phyloP scores from a whole-genome alignment of 2,113 vertebrate genomes.

The Phalacrocorax aristotelis region DNA sequence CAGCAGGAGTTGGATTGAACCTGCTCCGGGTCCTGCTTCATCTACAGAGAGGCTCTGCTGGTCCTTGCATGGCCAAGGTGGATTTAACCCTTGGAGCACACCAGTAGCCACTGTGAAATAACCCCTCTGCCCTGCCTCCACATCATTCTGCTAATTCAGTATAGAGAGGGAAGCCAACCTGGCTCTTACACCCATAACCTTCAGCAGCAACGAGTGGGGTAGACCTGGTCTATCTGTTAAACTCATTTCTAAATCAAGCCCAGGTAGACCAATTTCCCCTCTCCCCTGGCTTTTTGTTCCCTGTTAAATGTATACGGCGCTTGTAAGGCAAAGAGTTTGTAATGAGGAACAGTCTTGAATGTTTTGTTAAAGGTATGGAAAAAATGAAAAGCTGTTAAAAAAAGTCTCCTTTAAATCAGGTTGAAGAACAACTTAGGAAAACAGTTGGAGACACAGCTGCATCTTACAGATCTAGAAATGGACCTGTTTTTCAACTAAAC shows the following conservation, averaged over 20 bases:
- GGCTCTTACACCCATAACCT: background rate
- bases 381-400: background rate
- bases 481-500: background rate
- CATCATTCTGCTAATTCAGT: background rate
- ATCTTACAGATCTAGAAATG: background rate
- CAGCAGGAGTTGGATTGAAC: background rate
- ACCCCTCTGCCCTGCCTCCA: background rate
- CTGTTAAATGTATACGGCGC: background rate
- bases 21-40: background rate
- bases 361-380: background rate
- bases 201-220: background rate
- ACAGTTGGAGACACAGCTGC: background rate
- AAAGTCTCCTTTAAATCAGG: background rate
- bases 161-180: background rate
- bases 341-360: background rate
- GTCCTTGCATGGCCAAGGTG: background rate
- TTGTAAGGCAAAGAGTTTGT: background rate
- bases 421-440: background rate
- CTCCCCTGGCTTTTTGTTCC: background rate
- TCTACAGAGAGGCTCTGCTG: background rate
- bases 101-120: background rate
- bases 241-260: background rate
- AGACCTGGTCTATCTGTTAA: background rate
- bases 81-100: background rate
- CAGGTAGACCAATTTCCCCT: background rate